Conservation (phyloP, 1,140 invertebrate genomes). For the Lepidotrigona ventralis region DNA sequence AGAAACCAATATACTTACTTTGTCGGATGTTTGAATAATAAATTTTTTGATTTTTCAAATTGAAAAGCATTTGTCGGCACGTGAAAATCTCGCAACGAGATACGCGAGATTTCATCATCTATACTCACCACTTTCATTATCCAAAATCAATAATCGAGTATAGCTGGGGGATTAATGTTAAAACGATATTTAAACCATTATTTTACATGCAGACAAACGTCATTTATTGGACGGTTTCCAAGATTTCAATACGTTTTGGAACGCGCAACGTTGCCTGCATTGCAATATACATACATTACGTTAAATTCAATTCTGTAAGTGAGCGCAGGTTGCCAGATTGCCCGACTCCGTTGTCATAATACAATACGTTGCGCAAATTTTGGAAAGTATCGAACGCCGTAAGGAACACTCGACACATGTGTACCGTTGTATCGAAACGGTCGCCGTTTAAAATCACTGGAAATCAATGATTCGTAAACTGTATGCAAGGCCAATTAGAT, state of each 20-base stretch:
- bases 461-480: background rate
- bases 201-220: slow-evolving; percentile 1
- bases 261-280: background rate
- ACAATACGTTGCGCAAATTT: background rate
- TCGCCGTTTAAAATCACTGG: background rate
- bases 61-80: background rate
- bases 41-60: background rate
- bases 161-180: background rate
- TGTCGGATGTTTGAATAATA: no score
- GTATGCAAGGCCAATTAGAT: slow-evolving; percentile 11
- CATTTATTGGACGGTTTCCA: background rate
- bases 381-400: no score
- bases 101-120: background rate
- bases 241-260: slow-evolving; percentile 1
- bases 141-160: background rate
- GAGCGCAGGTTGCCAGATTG: background rate
- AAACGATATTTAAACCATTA: background rate
- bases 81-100: background rate
- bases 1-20: no score
- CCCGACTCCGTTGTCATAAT: no score
- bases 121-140: background rate
- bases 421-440: background rate
- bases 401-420: background rate
- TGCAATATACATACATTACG: background rate
- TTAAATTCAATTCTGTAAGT: background rate